Evolutionary conservation across 2,113 vertebrate genomes (phyloP).

Genomic region (Pseudois nayaur): DNA sequence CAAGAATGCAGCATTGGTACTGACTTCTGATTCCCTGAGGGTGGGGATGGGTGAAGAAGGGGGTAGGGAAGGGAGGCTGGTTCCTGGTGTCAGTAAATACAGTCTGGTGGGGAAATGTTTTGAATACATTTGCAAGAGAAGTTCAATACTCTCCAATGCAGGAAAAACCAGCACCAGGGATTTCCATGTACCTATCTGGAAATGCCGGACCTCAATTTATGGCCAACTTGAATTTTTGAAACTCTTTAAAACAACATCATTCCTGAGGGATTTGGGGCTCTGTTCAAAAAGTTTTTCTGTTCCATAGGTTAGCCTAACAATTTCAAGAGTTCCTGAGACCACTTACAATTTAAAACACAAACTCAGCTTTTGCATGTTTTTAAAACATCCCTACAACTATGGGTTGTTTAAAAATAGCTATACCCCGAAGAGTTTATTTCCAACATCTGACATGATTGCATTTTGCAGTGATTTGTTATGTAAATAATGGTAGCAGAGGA

Average conservation of each 20-base stretch:
- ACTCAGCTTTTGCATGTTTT: constrained; percentile 47
- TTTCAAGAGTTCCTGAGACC: constrained; percentile 30
- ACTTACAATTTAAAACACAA: constrained; percentile 54
- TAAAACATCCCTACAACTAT: constrained; percentile 52
- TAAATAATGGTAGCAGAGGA: constrained; percentile 67
- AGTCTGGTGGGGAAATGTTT: neutral
- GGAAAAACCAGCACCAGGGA: neutral
- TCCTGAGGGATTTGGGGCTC: neutral
- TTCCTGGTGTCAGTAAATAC: neutral
- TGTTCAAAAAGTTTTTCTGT: constrained; percentile 38
- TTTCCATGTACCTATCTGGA: neutral
- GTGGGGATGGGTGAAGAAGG: neutral
- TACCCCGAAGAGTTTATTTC: constrained; percentile 60
- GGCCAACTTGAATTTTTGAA: constrained; percentile 4
- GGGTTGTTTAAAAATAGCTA: constrained; percentile 59
- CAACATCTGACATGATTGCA: constrained; percentile 61
- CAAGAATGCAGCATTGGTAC: constrained; percentile 1
- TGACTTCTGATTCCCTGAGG: neutral
- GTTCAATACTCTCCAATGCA: neutral
- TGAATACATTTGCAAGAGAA: neutral
- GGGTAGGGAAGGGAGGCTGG: neutral
- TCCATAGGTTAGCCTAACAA: constrained; percentile 37
- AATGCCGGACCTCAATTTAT: neutral
- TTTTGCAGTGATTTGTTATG: constrained; percentile 53
- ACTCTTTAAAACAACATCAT: constrained; percentile 3